Conservation (phyloP, 1,140 invertebrate genomes). For the Drosophila grimshawi region DNA sequence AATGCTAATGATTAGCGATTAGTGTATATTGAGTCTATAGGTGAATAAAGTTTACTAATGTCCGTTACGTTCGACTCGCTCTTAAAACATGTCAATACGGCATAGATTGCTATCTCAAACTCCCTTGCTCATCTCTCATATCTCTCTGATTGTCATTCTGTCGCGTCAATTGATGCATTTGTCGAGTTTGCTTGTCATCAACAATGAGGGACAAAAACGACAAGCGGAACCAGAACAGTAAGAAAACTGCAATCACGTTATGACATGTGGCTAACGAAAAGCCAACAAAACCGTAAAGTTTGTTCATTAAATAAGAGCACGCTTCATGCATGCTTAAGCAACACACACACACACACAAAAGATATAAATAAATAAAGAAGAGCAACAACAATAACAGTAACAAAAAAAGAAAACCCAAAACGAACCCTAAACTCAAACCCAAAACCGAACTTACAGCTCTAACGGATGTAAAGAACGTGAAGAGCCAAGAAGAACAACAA, state of each 20-base stretch:
- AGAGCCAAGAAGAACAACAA: conserved; percentile 5
- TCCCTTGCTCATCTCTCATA: not conserved
- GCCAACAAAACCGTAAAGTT: conserved; percentile 61
- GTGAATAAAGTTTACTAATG: no score
- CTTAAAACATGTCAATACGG: not conserved
- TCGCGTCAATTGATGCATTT: conserved; percentile 6
- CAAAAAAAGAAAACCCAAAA: conserved; percentile 16
- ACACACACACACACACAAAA: conserved; percentile 19
- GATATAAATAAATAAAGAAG: not conserved
- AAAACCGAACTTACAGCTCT: conserved; percentile 5
- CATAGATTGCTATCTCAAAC: no score
- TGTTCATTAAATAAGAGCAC: conserved; percentile 70
- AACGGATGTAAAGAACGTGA: conserved; percentile 31
- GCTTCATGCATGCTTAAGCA: conserved; percentile 74
- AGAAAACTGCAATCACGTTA: conserved; percentile 42
- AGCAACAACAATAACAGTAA: conserved; percentile 12
- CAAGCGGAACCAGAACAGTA: not conserved
- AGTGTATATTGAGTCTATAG: no score
- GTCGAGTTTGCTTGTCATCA: conserved; percentile 7
- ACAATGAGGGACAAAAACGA: not conserved
- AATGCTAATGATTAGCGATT: no score
- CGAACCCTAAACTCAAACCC: conserved; percentile 24
- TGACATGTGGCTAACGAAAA: conserved; percentile 51
- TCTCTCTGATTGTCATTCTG: not conserved
- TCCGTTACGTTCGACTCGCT: not conserved